Evolutionary conservation across 2,113 vertebrate species (phyloP).

Genomic region (Tenebrosternarchus preto): DNA sequence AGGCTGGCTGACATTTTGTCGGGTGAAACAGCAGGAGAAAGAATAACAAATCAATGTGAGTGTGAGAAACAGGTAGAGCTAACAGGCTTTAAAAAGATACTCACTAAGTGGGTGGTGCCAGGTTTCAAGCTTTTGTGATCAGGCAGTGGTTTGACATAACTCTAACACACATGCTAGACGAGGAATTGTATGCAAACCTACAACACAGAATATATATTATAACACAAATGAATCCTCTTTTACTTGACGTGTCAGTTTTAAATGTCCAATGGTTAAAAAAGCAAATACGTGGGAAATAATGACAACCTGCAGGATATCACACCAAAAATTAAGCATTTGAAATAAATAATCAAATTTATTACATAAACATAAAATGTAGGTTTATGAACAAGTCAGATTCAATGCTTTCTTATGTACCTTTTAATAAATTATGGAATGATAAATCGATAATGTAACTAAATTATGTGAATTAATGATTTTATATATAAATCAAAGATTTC

Average conservation of each 20-base stretch:
- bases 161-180: not conserved
- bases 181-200: not conserved
- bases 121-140: not conserved
- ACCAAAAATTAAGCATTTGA: not conserved
- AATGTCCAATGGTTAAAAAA: not conserved
- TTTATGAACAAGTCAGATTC: no score
- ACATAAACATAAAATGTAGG: no score
- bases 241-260: not conserved
- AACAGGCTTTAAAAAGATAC: not conserved
- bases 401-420: not conserved
- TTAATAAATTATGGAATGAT: not conserved
- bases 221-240: not conserved
- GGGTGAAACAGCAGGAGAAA: not conserved
- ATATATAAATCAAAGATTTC: not conserved
- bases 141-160: not conserved
- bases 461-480: not conserved
- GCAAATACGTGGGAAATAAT: not conserved
- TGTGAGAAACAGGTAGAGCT: not conserved
- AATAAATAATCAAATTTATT: not conserved
- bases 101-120: conserved; percentile 6
- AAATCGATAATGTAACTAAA: not conserved
- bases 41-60: not conserved
- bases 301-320: no score
- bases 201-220: not conserved
- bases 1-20: conserved; percentile 76